Conservation (phyloP, 2,113 vertebrate genomes). For the Alethe castanea region DNA sequence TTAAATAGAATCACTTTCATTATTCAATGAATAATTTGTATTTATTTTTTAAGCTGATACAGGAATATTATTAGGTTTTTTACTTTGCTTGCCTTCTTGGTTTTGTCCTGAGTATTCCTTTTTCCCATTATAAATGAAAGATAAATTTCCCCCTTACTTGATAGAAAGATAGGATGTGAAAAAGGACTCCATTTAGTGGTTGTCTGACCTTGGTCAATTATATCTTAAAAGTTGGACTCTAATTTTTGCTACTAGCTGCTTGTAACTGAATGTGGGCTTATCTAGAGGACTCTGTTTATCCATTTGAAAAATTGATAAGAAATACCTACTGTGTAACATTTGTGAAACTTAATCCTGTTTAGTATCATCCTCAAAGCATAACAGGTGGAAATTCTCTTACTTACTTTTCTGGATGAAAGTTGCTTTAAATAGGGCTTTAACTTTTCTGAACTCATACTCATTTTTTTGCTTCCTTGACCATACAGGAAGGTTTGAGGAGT, state of each 20-base stretch:
- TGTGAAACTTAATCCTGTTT: neutral
- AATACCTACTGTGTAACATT: neutral
- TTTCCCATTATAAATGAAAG: neutral
- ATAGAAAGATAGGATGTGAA: neutral
- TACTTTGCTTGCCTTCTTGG: neutral
- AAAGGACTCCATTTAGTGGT: neutral
- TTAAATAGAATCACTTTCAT: neutral
- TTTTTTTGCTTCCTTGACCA: neutral
- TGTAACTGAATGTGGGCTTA: neutral
- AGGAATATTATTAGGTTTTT: neutral
- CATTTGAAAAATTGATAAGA: neutral
- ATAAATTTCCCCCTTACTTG: neutral
- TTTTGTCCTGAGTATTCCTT: neutral
- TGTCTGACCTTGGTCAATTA: neutral
- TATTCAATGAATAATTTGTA: neutral
- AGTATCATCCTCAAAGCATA: neutral
- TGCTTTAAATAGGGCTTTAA: neutral
- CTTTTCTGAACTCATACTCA: neutral
- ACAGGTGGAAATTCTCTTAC: neutral
- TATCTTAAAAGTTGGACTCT: neutral
- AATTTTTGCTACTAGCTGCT: neutral
- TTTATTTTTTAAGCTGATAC: neutral
- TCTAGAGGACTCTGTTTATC: neutral
- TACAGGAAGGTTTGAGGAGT: neutral
- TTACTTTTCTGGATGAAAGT: neutral